These are phyloP conservation scores for Acleris holmiana DNA, from an alignment of 2,888 invertebrate genomes.

Conservation along the genomic window DNA sequence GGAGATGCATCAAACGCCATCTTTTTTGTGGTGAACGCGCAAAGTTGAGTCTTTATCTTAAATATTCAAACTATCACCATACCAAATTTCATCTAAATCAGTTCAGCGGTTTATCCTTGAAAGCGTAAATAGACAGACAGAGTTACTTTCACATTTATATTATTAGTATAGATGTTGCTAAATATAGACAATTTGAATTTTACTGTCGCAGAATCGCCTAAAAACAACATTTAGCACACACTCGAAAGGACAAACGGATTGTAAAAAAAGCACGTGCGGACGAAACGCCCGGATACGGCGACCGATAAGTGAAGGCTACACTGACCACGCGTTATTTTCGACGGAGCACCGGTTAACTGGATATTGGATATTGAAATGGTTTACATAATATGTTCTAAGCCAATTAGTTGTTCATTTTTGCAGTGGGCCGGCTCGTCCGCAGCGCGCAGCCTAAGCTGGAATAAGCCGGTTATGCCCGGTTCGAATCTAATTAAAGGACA, in stretches of 20 bases:
- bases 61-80: too few relatives aligned
- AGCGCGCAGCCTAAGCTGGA: conserved; percentile 71
- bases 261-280: conserved; percentile 28
- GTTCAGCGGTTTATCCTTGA: too few relatives aligned
- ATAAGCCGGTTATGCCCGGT: conserved; percentile 79
- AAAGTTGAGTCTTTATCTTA: too few relatives aligned
- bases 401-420: conserved; percentile 83
- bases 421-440: conserved; percentile 70
- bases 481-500: conserved; percentile 83
- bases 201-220: too few relatives aligned
- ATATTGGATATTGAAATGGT: conserved; percentile 78
- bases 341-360: conserved; percentile 67
- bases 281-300: conserved; percentile 17
- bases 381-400: conserved; percentile 77
- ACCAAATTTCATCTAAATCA: too few relatives aligned
- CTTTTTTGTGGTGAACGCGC: too few relatives aligned
- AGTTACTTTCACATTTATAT: too few relatives aligned
- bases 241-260: conserved; percentile 6
- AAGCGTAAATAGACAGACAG: too few relatives aligned
- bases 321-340: conserved; percentile 52
- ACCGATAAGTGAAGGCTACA: conserved; percentile 21
- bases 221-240: not conserved
- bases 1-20: too few relatives aligned
- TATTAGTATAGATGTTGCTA: too few relatives aligned
- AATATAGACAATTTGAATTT: too few relatives aligned